A percentile compares a stretch with the other conserved stretches of the same genome.
phyloP scores from a whole-genome alignment of 2,113 vertebrate genomes.

The Campylorhamphus procurvoides region DNA sequence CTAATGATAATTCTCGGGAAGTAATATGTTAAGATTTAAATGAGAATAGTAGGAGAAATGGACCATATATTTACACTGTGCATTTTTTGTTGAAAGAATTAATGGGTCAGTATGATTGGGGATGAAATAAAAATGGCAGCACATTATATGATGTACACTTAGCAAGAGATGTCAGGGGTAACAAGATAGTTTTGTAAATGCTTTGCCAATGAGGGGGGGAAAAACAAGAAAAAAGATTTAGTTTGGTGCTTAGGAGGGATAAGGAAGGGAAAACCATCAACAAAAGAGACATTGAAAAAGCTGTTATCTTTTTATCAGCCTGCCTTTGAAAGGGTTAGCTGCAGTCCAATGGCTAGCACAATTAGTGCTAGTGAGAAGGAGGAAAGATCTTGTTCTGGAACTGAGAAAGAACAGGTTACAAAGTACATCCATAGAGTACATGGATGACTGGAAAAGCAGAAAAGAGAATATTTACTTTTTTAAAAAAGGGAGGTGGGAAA shows the following conservation, averaged over 20 bases:
- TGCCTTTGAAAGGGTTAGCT: slow-evolving; percentile 33
- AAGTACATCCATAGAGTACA: neutral
- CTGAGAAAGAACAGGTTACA: slow-evolving; percentile 12
- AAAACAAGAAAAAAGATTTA: neutral
- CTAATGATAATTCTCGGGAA: slow-evolving; percentile 33
- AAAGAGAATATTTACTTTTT: neutral
- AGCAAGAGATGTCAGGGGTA: neutral
- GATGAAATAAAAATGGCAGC: neutral
- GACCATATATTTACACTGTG: neutral
- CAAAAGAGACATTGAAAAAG: slow-evolving; percentile 4
- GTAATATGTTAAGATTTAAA: slow-evolving; percentile 8
- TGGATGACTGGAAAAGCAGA: slow-evolving; percentile 14
- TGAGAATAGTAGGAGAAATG: neutral
- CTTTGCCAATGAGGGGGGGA: neutral
- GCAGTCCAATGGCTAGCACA: slow-evolving; percentile 4
- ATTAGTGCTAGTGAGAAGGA: slow-evolving; percentile 8
- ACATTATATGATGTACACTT: neutral
- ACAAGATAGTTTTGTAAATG: neutral
- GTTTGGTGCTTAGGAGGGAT: neutral
- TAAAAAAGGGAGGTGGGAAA: neutral
- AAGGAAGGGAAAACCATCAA: neutral
- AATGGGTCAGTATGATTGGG: neutral
- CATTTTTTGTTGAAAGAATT: neutral
- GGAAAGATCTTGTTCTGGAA: slow-evolving; percentile 15
- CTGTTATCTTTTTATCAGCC: slow-evolving; percentile 36